Conservation (phyloP, 2,797 vertebrate species). For the Echeneis naucrates region DNA sequence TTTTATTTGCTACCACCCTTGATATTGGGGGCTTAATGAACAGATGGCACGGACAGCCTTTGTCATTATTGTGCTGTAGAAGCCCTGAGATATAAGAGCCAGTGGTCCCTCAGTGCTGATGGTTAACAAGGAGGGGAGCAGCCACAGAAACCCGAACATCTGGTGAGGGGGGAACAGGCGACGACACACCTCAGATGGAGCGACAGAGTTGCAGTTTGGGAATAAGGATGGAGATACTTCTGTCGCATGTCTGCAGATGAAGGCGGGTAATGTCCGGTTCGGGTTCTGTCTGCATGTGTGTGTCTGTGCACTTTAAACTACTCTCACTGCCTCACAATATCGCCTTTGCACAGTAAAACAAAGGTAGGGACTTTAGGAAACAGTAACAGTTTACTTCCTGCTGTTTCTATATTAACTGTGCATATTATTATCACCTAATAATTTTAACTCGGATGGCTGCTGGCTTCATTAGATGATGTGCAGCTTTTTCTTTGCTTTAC, state of each 20-base stretch:
- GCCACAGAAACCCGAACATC: constrained; percentile 56
- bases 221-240: constrained; percentile 18
- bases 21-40: constrained; percentile 24
- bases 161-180: constrained; percentile 46
- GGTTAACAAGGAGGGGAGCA: constrained; percentile 46
- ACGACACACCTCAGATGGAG: constrained; percentile 41
- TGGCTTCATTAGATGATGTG: constrained; percentile 10
- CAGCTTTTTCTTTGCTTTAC: constrained; percentile 2
- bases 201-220: constrained; percentile 8
- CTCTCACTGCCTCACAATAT: background rate
- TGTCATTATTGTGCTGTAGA: constrained; percentile 46
- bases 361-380: background rate
- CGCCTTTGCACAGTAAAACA: background rate
- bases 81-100: constrained; percentile 41
- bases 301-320: background rate
- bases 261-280: constrained; percentile 3
- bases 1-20: constrained; percentile 31
- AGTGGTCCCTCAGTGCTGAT: constrained; percentile 22
- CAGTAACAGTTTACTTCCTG: background rate
- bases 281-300: constrained; percentile 12
- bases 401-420: background rate
- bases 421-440: constrained; percentile 7
- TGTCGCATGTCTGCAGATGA: constrained; percentile 36
- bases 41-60: constrained; percentile 57
- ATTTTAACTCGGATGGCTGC: background rate